Percentiles rank a stretch among this genome's conserved stretches.
phyloP scores from a whole-genome alignment of 2,797 vertebrate genomes.

The Sebastes reedi region DNA sequence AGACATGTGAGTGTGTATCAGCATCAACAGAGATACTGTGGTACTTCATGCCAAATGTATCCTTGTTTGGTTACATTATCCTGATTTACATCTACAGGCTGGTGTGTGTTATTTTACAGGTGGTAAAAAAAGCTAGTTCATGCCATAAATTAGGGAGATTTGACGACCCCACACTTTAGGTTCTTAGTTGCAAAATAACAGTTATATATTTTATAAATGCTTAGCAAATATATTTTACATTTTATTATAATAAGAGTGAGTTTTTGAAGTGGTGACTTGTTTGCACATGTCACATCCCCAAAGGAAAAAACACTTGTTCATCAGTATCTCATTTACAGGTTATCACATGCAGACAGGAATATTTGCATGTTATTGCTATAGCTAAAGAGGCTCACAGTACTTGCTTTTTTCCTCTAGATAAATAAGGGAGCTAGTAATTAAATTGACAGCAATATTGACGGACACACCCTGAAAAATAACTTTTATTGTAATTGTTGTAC shows the following conservation, averaged over 20 bases:
- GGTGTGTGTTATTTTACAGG: not conserved
- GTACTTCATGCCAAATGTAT: not conserved
- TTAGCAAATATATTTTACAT: not conserved
- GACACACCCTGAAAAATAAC: not conserved
- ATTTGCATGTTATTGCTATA: constrained; percentile 46
- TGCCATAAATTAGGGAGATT: not conserved
- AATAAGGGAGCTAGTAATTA: not conserved
- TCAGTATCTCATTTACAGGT: constrained; percentile 11
- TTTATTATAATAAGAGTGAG: not conserved
- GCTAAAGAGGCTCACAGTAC: not conserved
- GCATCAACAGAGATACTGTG: not conserved
- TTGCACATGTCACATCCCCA: not conserved
- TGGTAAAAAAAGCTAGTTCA: not conserved
- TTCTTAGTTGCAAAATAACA: not conserved
- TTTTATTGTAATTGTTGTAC: not conserved
- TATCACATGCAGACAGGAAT: constrained; percentile 1
- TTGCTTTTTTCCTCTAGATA: not conserved
- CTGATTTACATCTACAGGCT: not conserved
- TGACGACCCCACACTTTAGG: not conserved
- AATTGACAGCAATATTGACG: not conserved
- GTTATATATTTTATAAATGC: not conserved
- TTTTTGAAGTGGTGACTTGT: not conserved
- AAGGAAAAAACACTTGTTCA: not conserved
- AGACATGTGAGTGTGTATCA: not conserved
- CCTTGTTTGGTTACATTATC: not conserved